Base-by-base conservation (phyloP, 2,888 invertebrate genomes). In the Leptopilina myrica region DNA sequence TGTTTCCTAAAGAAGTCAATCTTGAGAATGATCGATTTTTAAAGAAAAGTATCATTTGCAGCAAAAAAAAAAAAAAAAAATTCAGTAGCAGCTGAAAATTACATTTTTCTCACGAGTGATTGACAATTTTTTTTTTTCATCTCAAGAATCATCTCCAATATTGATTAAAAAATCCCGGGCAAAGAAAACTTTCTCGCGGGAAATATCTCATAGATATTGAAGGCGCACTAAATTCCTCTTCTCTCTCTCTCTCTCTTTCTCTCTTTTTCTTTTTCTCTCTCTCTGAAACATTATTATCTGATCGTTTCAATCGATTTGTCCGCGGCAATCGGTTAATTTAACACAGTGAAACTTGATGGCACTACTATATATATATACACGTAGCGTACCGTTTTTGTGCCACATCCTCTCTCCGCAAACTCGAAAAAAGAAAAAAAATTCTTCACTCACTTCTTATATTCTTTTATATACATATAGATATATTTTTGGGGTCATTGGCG, bases 251-350 rank as follows among this genome's bases (percentile, higher is more conserved):
- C 2, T 33, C 2, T 33, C 33, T 33, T 4, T 33, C 2, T 33
- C 2, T 33, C 3, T 33, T 5, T 33, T 3, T 33, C 5, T 33
- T 26, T 26, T 26, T 26, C 33, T 33, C 33, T 33, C 5, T 33
- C 33, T 33, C 33, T 33, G 33, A 33, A 33, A 33, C 33, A 33
- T 33, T 82, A 87, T 88, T 87, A 87, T 89, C 87, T 84, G 73
- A 73, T 73, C 73, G 86, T 86, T 85, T 87, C 86, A 86, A 89
- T 88, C 88, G 86, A 88, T 89, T 89, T 89, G 86, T 85, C 86
- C 86, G 83, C 33, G 33, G 84, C 83, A 83, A 86, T 88, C 86
- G 87, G 87, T 85, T 87, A 87, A 88, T 88, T 88, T 87, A 88
- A 88, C 87, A 86, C 86, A 86, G 88, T 87, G 89, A 89, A 89